These are phyloP conservation scores for Xerus inauris DNA, from an alignment of 2,113 vertebrate species.

Conservation along the genomic window DNA sequence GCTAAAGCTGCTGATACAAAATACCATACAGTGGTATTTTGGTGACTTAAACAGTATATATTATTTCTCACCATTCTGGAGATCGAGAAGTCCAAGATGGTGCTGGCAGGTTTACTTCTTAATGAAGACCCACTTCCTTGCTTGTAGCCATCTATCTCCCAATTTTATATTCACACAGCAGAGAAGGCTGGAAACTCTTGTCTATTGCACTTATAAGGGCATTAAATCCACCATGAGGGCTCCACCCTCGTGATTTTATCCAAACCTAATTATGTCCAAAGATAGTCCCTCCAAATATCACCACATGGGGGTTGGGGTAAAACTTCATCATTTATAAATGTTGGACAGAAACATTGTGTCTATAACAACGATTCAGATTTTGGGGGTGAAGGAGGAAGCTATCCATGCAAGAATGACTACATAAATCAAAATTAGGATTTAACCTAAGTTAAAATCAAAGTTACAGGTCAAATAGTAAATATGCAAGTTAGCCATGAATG, in stretches of 20 bases:
- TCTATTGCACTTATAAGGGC: background rate
- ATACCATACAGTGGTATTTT: background rate
- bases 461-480: background rate
- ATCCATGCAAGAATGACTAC: background rate
- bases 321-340: background rate
- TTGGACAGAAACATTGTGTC: background rate
- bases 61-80: background rate
- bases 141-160: background rate
- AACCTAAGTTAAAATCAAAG: too few relatives aligned
- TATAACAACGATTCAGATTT: background rate
- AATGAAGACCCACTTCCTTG: too few relatives aligned
- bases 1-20: background rate
- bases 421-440: background rate
- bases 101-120: background rate
- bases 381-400: background rate
- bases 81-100: background rate
- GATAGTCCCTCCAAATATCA: background rate
- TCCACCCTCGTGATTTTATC: background rate
- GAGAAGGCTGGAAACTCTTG: background rate
- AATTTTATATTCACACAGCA: background rate
- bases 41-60: background rate
- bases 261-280: background rate
- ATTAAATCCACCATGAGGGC: background rate
- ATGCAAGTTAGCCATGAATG: background rate
- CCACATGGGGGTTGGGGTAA: background rate